Evolutionary conservation across 2,113 vertebrate genomes (phyloP), one percentile per base, ranked within the genome.

Genomic region (Phalacrocorax brasilianus): DNA sequence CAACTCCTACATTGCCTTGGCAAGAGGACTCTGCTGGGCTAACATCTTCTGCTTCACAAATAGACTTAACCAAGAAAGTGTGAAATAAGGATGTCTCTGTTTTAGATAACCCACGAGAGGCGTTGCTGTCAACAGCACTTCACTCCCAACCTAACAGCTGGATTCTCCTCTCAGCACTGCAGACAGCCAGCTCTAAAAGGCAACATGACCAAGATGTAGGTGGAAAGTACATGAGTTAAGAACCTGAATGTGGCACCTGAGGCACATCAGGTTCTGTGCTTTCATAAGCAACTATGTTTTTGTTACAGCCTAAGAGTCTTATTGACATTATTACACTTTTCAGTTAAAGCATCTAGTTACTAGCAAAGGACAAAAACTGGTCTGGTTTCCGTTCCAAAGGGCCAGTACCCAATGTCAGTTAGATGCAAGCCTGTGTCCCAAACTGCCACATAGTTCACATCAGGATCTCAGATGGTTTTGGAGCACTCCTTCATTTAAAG

Each of bases 201-300:
- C 4, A 0, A 58, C 9, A 1, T 4, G 38, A 93, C 52, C n/a
- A 89, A 84, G 67, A 83, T 44, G 35, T 24, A 92, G 55, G 52
- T 53, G 82, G 91, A 85, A 95, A 92, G 19, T 33, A 61, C 63
- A 80, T 83, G 42, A 63, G 55, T 53, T 83, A 80, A 80, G 28
- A 70, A 80, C 28, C 50, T 50, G 45, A 79, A 70, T 44, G 67
- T 92, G 72, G 71, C 82, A 92, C 67, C 75, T 61, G 59, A 92
- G 66, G 40, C 61, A 76, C 62, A 75, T 30, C 61, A 90, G 33
- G n/a, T 71, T 78, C 92, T 78, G 8, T 76, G 58, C 88, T 96
- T 94, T 95, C 67, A 90, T 66, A 90, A 90, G 90, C n/a, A 89
- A 15, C 35, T 75, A 3, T 74, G 30, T 85, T 94, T 93, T 83